Percentiles rank a stretch among this genome's conserved stretches.
These are phyloP conservation scores for Vidua chalybeata DNA, from an alignment of 2,113 vertebrate genomes.

Conservation along the genomic window DNA sequence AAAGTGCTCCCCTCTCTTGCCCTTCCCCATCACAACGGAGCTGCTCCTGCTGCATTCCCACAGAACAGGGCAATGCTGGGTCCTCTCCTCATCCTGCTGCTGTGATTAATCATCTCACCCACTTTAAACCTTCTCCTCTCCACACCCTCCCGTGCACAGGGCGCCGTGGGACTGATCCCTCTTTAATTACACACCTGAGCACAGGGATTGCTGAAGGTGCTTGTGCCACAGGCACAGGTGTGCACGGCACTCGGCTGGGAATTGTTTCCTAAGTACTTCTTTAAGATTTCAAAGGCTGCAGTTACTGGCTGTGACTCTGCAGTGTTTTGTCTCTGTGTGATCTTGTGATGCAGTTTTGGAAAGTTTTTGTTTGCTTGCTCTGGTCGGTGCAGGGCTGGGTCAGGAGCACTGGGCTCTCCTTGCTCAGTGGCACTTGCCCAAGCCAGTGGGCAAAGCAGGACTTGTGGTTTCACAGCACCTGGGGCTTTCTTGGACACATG, in stretches of 20 bases:
- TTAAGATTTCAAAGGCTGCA: not conserved
- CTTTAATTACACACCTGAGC: not conserved
- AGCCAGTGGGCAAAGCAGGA: not conserved
- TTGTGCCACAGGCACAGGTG: not conserved
- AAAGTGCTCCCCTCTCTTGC: not conserved
- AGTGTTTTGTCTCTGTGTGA: not conserved
- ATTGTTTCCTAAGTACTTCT: slow-evolving; percentile 10
- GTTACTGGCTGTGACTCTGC: not conserved
- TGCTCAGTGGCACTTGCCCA: fast-evolving
- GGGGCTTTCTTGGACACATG: not conserved
- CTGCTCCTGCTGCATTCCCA: fast-evolving
- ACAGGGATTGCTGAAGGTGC: not conserved
- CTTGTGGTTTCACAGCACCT: not conserved
- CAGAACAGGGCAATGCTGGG: not conserved
- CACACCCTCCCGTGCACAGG: not conserved
- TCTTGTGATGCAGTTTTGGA: not conserved
- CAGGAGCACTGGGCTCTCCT: not conserved
- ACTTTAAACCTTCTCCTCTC: not conserved
- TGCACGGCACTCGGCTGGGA: fast-evolving
- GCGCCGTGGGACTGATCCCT: not conserved
- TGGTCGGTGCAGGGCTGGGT: not conserved
- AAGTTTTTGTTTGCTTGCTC: not conserved
- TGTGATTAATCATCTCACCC: not conserved
- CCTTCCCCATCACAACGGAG: not conserved
- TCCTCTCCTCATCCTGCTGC: not conserved